Evolutionary conservation across 2,113 vertebrate species (phyloP), one percentile per base, ranked within the genome.

Genomic region (Pelobates fuscus): DNA sequence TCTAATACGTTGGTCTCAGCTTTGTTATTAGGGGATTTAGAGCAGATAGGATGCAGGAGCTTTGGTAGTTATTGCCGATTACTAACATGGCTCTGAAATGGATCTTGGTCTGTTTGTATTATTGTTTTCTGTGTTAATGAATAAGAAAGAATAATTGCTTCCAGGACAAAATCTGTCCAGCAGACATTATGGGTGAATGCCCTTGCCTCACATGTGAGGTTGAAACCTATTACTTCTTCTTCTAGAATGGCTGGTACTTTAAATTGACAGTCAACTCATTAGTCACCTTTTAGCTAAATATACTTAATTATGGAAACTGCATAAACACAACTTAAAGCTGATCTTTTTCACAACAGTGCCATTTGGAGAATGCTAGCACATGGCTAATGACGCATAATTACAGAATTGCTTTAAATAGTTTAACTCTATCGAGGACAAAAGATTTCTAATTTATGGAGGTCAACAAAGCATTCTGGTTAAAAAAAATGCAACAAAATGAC

Each of bases 311-410:
- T 52, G 20, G 27, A 23, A 62, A 72, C 41, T 72, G 49, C n/a
- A 64, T 52, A 72, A 72, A 64, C 60, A 54, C 44, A 49, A 72
- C 44, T 49, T 52, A 25, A 29, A n/a, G 59, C 44, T 18, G 46
- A 25, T 63, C 59, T 54, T 21, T 63, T 61, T 64, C n/a, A 57
- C 14, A 64, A 52, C 27, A 27, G 21, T 32, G 43, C 27, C 27
- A 52, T 72, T 37, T 37, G 20, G 21, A 21, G 60, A 72, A 54
- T 64, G 70, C 43, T 63, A 63, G 59, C 70, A 72, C 27, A 72
- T 72, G 70, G 59, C 43, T 72, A 72, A 72, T 72, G 58, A 63
- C 12, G 52, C 23, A 12, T 52, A 72, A 72, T 63, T 52, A 17
- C 27, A 44, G 41, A 71, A 71, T 46, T 71, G 57, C 21, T 43